A percentile compares a stretch with the other conserved stretches of the same genome.
Conservation (phyloP, 2,888 invertebrate species). For the Cyaniris semiargus region DNA sequence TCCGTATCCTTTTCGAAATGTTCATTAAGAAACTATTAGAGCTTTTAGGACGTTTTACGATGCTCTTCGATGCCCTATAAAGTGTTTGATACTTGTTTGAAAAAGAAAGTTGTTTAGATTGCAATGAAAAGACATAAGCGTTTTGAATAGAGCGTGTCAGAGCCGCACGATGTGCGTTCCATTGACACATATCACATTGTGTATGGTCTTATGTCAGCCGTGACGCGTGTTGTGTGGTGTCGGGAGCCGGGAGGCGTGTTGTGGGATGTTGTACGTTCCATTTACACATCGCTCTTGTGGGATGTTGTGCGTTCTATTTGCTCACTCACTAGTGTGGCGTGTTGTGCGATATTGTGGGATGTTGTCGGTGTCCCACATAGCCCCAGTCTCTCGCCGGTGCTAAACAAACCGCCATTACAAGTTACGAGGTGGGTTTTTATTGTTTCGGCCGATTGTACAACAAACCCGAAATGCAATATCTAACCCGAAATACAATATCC, state of each 20-base stretch:
- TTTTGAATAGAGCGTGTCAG: not conserved
- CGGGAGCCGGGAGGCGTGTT: not conserved
- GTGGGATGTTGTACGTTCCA: not conserved
- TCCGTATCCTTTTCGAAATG: not conserved
- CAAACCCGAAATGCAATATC: not conserved
- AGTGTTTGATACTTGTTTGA: not conserved
- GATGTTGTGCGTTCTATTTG: not conserved
- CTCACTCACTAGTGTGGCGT: not conserved
- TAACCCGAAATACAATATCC: not conserved
- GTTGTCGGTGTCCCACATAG: not conserved
- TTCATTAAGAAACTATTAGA: not conserved
- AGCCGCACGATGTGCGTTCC: not conserved
- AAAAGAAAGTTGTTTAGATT: constrained; percentile 6
- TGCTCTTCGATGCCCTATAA: not conserved
- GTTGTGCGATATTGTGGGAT: not conserved
- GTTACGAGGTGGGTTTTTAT: constrained; percentile 2
- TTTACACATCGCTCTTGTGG: not conserved
- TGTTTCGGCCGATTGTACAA: not conserved
- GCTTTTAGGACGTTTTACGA: not conserved
- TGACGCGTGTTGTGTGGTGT: not conserved
- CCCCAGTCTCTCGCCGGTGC: not conserved
- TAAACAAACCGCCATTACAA: not conserved
- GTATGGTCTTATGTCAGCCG: not conserved
- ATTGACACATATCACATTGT: not conserved
- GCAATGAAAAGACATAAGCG: not conserved